Conservation (phyloP, 2,113 vertebrate species). For the Phylloscopus trochiloides region DNA sequence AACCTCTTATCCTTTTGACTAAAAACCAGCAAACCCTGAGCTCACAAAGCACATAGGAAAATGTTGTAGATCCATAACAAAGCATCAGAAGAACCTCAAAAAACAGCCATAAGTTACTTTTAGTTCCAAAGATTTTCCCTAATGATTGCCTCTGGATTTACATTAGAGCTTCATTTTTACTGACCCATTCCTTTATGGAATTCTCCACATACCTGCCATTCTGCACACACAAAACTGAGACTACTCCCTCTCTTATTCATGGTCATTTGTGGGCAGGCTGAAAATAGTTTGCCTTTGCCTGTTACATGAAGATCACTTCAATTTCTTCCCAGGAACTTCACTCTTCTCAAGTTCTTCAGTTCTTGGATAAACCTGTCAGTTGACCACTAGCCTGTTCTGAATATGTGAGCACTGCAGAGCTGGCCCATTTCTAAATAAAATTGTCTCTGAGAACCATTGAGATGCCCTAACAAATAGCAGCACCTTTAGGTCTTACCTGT, state of each 20-base stretch:
- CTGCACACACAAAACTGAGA: neutral
- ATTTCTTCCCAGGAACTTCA: neutral
- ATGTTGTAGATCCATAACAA: neutral
- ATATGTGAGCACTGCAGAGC: neutral
- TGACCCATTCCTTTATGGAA: neutral
- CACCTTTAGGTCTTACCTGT: neutral
- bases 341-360: neutral
- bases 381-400: neutral
- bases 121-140: neutral
- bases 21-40: neutral
- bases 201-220: neutral
- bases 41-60: accelerated
- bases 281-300: neutral
- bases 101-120: neutral
- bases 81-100: neutral
- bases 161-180: neutral
- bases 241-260: neutral
- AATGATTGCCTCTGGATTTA: neutral
- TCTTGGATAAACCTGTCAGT: neutral
- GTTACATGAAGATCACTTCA: neutral
- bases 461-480: neutral
- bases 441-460: neutral
- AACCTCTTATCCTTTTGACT: neutral
- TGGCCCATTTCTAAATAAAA: neutral
- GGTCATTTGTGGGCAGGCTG: neutral